Conservation (phyloP, 1,140 invertebrate species). For the Wiebesia pumilae region DNA sequence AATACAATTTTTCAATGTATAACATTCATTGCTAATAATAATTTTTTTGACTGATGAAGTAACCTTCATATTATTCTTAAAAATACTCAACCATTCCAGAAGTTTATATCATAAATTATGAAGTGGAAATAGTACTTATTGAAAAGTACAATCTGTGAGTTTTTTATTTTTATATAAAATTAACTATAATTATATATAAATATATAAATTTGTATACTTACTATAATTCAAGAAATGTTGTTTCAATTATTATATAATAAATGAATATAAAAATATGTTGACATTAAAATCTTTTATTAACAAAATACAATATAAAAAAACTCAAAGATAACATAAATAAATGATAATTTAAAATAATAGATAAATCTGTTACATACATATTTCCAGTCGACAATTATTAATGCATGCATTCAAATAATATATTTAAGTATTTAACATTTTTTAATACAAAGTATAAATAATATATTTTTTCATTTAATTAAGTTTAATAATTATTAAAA, state of each 20-base stretch:
- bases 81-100: background rate
- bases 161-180: background rate
- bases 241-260: slow-evolving; percentile 32
- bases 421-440: slow-evolving; percentile 15
- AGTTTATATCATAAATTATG: background rate
- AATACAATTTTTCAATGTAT: slow-evolving; percentile 86
- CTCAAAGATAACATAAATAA: slow-evolving; percentile 37
- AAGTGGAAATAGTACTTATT: background rate
- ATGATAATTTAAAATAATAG: slow-evolving; percentile 11
- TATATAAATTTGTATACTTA: too few species aligned
- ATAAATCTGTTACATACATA: background rate
- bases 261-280: background rate
- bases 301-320: slow-evolving; percentile 54
- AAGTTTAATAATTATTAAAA: background rate
- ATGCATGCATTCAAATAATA: slow-evolving; percentile 2
- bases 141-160: too few species aligned
- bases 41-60: slow-evolving; percentile 78
- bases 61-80: background rate
- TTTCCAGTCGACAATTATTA: background rate
- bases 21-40: slow-evolving; percentile 81
- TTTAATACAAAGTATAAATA: slow-evolving; percentile 3
- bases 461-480: background rate
- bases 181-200: too few species aligned
- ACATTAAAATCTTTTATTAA: slow-evolving; percentile 52
- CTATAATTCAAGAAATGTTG: background rate